phyloP scores from a whole-genome alignment of 2,113 vertebrate genomes.

The Carettochelys insculpta region DNA sequence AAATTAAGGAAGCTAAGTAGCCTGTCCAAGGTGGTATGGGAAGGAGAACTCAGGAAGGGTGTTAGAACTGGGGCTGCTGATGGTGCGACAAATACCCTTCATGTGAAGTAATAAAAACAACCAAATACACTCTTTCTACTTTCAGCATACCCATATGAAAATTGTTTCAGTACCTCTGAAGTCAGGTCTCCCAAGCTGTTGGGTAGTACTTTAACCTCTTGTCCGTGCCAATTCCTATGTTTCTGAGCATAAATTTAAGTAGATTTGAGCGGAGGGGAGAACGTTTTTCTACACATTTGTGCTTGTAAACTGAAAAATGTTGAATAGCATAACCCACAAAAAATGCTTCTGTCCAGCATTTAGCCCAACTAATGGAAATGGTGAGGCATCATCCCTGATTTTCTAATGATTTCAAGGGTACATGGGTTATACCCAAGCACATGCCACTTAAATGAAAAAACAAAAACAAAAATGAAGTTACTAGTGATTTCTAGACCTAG shows the following conservation, averaged over 20 bases:
- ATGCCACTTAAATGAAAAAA: not conserved
- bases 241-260: not conserved
- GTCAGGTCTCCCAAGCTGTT: not conserved
- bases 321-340: not conserved
- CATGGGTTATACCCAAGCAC: not conserved
- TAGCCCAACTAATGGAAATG: not conserved
- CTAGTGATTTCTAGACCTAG: not conserved
- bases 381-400: not conserved
- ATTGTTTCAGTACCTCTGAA: not conserved
- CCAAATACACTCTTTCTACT: not conserved
- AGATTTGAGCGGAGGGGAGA: not conserved
- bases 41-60: not conserved
- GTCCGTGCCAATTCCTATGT: not conserved
- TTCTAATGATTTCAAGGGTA: not conserved
- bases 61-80: not conserved
- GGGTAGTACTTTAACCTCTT: not conserved
- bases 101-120: not conserved
- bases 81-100: not conserved
- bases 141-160: not conserved
- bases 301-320: not conserved
- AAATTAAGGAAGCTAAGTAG: not conserved
- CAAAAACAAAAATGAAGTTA: not conserved
- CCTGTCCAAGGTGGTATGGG: constrained; percentile 11
- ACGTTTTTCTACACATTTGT: not conserved
- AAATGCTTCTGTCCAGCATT: not conserved